Base-by-base conservation (phyloP, 2,888 invertebrate species). In the Synanthedon formicaeformis region DNA sequence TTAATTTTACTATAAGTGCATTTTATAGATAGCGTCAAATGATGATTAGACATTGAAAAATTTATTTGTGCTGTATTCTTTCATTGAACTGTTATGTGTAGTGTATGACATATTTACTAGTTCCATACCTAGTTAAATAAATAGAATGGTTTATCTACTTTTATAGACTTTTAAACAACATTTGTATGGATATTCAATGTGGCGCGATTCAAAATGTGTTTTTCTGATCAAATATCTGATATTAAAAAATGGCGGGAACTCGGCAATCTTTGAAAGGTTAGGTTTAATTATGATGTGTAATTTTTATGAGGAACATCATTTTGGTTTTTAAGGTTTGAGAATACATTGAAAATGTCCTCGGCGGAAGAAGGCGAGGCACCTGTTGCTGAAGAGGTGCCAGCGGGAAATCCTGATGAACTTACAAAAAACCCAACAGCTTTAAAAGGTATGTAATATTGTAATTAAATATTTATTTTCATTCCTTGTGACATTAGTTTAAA, bases 371-470 rank as follows among this genome's bases (percentile, higher is more conserved):
- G 78, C 49, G 84, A 83, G 52, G 61, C 75, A 48, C 62, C 74
- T 51, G 53, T 75, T 11, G 54, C 63, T 40, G 82, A 80, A 55
- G 85, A 85, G 53, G 69, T 83, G 14, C 74, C 79, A 40, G 64
- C 73, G 52, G 87, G 85, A 56, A 84, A 91, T 68, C 91, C 91
- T 50, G 90, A 91, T 23, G 91, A 91, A 65, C 82, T 92, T 51
- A 85, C 90, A 27, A 91, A 91, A 73, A 90, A 91, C 69, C 89
- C 91, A 50, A 81, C 82, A 60, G 85, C 90, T 51, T 84, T 92
- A 50, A 90, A 89, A 89, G 89, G 91, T 91, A 80, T 62, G 57
- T 34, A 34, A 27, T 27, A 8, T 41, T 40, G n/a, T 50, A 51
- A 50, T 51, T 14, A 14, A 14, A 14, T 50, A 40, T 40, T 41